These are phyloP conservation scores for rat (Rattus norvegicus) DNA, from an alignment of 2,113 vertebrate genomes.

Conservation along the genomic window DNA sequence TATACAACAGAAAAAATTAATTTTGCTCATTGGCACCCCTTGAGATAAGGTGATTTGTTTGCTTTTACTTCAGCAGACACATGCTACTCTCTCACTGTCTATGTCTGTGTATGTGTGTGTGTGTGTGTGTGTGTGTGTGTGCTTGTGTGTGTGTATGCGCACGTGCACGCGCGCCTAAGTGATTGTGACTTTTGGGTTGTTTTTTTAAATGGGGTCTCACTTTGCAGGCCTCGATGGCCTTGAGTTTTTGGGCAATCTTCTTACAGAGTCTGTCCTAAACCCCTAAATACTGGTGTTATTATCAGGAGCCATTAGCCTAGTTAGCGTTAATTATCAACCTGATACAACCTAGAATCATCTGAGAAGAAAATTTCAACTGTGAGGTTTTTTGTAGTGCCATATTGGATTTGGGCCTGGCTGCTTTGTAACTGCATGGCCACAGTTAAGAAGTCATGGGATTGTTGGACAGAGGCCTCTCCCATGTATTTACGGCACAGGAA, in stretches of 20 bases:
- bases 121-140: background rate
- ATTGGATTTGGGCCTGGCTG: too few relatives aligned
- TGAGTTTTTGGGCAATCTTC: background rate
- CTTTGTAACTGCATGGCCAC: too few relatives aligned
- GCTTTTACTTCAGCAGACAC: background rate
- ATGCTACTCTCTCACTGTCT: background rate
- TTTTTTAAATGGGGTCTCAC: background rate
- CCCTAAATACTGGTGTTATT: background rate
- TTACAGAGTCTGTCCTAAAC: background rate
- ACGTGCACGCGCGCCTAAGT: background rate
- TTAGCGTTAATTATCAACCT: background rate
- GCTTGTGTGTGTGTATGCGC: background rate
- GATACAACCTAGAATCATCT: background rate
- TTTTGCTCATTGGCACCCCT: background rate
- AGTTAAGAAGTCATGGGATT: too few relatives aligned
- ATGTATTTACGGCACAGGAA: too few relatives aligned
- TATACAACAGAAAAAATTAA: background rate
- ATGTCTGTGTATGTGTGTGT: background rate
- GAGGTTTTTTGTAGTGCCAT: too few relatives aligned
- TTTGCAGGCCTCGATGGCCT: background rate
- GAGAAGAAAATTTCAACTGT: background rate
- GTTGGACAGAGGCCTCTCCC: too few relatives aligned
- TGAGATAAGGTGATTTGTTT: slow-evolving; percentile 34
- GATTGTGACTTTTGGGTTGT: background rate
- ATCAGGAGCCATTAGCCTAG: background rate